Evolutionary conservation across 2,113 vertebrate species (phyloP).

Genomic region (Actenoides lindsayi): DNA sequence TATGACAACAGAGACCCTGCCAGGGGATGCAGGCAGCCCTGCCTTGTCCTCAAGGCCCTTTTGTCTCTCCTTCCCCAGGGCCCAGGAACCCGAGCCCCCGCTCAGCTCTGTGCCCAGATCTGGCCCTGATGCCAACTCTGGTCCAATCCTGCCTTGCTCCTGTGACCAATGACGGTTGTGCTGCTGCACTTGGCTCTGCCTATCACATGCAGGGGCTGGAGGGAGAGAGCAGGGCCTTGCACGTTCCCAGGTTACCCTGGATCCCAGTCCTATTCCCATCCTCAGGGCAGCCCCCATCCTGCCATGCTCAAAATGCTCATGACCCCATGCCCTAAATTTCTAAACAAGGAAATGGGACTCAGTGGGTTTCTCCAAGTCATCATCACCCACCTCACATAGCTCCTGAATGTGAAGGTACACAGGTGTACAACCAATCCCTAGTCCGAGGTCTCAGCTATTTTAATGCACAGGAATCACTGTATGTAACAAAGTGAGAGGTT

Average conservation of each 20-base stretch:
- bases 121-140: neutral
- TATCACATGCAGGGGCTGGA: neutral
- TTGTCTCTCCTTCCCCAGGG: neutral
- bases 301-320: neutral
- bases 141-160: accelerated
- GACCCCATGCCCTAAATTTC: neutral
- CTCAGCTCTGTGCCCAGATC: neutral
- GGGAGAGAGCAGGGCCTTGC: neutral
- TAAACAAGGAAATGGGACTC: neutral
- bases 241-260: neutral
- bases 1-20: accelerated
- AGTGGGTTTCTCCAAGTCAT: neutral
- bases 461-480: neutral
- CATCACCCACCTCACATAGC: neutral
- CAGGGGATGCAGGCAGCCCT: neutral
- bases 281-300: neutral
- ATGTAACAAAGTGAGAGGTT: neutral
- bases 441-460: neutral
- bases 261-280: neutral
- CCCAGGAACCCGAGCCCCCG: neutral
- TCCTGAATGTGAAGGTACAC: neutral
- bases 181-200: neutral
- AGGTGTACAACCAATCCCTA: neutral
- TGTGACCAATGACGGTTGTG: neutral
- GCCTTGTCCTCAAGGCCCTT: accelerated